phyloP scores from a whole-genome alignment of 2,797 vertebrate species.

The Dallia pectoralis region DNA sequence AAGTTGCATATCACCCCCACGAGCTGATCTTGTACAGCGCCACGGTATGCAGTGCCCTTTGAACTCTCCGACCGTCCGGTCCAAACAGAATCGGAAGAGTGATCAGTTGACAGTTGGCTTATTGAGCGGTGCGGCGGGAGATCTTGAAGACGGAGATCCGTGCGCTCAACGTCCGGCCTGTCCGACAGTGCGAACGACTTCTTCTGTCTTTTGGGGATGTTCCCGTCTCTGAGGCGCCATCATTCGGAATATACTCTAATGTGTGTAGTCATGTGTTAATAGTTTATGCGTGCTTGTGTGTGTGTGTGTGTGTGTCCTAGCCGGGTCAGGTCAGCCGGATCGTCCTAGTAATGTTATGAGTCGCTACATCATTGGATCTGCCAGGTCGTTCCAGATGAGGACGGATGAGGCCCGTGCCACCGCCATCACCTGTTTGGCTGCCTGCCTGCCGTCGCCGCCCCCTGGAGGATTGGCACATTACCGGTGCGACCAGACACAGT shows the following conservation, averaged over 20 bases:
- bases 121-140: slow-evolving; percentile 18
- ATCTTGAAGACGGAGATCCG: neutral
- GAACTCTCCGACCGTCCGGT: slow-evolving; percentile 26
- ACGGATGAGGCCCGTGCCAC: slow-evolving; percentile 57
- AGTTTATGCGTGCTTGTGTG: neutral
- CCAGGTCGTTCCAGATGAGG: slow-evolving; percentile 53
- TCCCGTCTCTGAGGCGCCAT: neutral
- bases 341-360: slow-evolving; percentile 77
- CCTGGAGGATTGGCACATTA: slow-evolving; percentile 73
- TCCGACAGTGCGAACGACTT: neutral
- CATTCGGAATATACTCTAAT: neutral
- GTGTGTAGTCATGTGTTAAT: neutral
- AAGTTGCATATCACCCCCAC: slow-evolving; percentile 22
- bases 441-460: slow-evolving; percentile 58
- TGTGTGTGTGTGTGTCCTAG: slow-evolving; percentile 22
- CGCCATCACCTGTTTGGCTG: slow-evolving; percentile 53
- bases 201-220: slow-evolving; percentile 1
- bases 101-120: slow-evolving; percentile 48
- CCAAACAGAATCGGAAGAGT: slow-evolving; percentile 33
- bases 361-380: slow-evolving; percentile 70
- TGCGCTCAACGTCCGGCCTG: neutral
- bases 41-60: slow-evolving; percentile 37
- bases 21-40: slow-evolving; percentile 29
- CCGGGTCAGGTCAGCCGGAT: slow-evolving; percentile 50
- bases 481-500: slow-evolving; percentile 74